Evolutionary conservation across 2,888 invertebrate species (phyloP).

Genomic region (Tenthredo livida): DNA sequence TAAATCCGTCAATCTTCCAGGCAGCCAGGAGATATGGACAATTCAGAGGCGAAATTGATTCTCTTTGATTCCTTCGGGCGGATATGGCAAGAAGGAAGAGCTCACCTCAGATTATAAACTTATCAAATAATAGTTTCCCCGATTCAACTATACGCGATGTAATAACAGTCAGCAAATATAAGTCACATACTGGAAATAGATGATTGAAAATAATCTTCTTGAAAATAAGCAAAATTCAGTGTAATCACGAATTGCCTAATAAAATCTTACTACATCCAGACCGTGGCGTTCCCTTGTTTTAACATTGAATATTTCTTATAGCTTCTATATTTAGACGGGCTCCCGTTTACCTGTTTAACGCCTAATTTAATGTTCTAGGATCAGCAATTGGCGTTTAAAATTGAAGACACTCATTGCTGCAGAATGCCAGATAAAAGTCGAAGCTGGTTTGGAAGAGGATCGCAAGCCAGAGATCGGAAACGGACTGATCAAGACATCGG

Average conservation of each 20-base stretch:
- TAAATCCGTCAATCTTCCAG: neutral
- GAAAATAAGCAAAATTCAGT: neutral
- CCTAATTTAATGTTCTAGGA: constrained; percentile 39
- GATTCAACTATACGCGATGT: neutral
- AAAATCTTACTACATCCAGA: neutral
- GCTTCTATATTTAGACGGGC: neutral
- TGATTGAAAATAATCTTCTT: neutral
- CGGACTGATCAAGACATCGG: neutral
- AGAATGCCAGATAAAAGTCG: neutral
- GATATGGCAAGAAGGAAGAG: neutral
- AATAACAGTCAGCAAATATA: neutral
- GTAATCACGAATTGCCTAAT: neutral
- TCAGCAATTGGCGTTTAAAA: neutral
- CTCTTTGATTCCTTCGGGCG: neutral
- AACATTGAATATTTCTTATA: neutral
- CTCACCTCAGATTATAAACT: neutral
- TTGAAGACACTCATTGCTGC: neutral
- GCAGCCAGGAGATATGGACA: neutral
- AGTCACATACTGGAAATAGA: neutral
- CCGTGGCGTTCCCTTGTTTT: neutral
- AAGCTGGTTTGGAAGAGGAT: neutral
- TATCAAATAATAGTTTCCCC: neutral
- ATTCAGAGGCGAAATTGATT: neutral
- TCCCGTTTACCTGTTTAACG: neutral
- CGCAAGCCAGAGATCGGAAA: neutral